Conservation (phyloP, 2,888 invertebrate species). For the Gastrophysa polygoni region DNA sequence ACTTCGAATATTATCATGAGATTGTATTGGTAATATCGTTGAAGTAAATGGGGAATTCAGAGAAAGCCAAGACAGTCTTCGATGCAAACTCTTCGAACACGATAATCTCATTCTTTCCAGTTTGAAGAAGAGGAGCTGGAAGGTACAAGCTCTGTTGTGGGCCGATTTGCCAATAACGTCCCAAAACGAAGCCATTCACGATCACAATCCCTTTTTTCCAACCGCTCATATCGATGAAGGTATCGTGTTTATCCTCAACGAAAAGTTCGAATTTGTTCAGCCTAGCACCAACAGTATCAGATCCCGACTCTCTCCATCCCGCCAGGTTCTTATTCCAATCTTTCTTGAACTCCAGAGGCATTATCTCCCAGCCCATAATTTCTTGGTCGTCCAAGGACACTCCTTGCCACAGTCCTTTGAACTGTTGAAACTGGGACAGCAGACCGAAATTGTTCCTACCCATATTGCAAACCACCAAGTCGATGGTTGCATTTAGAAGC, state of each 20-base stretch:
- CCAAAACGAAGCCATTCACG: slow-evolving; percentile 84
- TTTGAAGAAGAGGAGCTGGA: slow-evolving; percentile 73
- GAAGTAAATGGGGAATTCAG: slow-evolving; percentile 43
- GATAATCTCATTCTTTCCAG: slow-evolving; percentile 57
- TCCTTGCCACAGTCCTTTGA: slow-evolving; percentile 56
- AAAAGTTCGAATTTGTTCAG: slow-evolving; percentile 63
- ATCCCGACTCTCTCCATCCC: slow-evolving; percentile 46
- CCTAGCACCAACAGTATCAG: slow-evolving; percentile 58
- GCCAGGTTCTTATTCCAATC: slow-evolving; percentile 53
- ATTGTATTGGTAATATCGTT: neutral
- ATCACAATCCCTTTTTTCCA: slow-evolving; percentile 89
- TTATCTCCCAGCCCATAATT: slow-evolving; percentile 58
- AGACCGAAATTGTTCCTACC: slow-evolving; percentile 71
- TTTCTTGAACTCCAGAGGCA: slow-evolving; percentile 62
- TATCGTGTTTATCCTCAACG: slow-evolving; percentile 66
- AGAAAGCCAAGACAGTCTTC: slow-evolving; percentile 41
- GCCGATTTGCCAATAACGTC: slow-evolving; percentile 77
- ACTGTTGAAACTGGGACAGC: slow-evolving; percentile 54
- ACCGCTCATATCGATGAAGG: slow-evolving; percentile 74
- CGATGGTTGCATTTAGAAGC: slow-evolving; percentile 50
- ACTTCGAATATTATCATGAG: too few relatives aligned
- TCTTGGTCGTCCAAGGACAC: slow-evolving; percentile 56
- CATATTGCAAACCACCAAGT: slow-evolving; percentile 73
- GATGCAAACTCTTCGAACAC: slow-evolving; percentile 53
- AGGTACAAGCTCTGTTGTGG: slow-evolving; percentile 85